phyloP scores from a whole-genome alignment of 2,797 vertebrate species.

The Orestias chungarensis region DNA sequence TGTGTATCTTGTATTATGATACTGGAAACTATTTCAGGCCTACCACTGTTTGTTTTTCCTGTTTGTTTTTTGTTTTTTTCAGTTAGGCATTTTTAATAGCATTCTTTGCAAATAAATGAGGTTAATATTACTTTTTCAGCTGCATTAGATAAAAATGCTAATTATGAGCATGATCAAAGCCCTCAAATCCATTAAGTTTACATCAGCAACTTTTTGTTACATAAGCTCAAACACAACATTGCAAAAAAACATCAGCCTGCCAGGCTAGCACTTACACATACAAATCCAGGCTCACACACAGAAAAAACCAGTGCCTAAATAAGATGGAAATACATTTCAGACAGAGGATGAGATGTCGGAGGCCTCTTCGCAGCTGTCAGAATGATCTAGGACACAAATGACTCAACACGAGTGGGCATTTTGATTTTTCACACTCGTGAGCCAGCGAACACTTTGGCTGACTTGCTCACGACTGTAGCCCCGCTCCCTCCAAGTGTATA shows the following conservation, averaged over 20 bases:
- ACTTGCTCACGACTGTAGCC: slow-evolving; percentile 42
- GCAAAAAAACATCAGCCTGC: slow-evolving; percentile 1
- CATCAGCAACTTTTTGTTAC: slow-evolving; percentile 17
- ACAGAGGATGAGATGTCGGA: slow-evolving; percentile 54
- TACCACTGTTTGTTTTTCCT: not conserved
- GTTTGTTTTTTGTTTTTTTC: slow-evolving; percentile 5
- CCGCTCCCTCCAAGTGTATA: slow-evolving; percentile 51
- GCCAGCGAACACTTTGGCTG: slow-evolving; percentile 56
- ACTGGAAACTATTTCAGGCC: not conserved
- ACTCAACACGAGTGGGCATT: slow-evolving; percentile 63
- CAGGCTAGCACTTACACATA: slow-evolving; percentile 4
- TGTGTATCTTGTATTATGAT: not conserved
- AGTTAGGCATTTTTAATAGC: not conserved
- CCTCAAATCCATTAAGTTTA: slow-evolving; percentile 10
- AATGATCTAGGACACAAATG: slow-evolving; percentile 62
- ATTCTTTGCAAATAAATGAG: not conserved
- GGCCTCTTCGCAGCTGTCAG: slow-evolving; percentile 35
- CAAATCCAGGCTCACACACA: slow-evolving; percentile 9
- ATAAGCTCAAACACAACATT: slow-evolving; percentile 22
- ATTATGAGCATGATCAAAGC: slow-evolving; percentile 32
- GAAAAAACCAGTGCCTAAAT: slow-evolving; percentile 27
- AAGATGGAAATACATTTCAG: slow-evolving; percentile 50
- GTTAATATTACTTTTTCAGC: slow-evolving; percentile 8
- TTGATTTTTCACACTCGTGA: slow-evolving; percentile 55
- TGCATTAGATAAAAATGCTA: slow-evolving; percentile 20